Base-by-base conservation (phyloP, 1,140 invertebrate genomes). In the Chironomus striatipennis region DNA sequence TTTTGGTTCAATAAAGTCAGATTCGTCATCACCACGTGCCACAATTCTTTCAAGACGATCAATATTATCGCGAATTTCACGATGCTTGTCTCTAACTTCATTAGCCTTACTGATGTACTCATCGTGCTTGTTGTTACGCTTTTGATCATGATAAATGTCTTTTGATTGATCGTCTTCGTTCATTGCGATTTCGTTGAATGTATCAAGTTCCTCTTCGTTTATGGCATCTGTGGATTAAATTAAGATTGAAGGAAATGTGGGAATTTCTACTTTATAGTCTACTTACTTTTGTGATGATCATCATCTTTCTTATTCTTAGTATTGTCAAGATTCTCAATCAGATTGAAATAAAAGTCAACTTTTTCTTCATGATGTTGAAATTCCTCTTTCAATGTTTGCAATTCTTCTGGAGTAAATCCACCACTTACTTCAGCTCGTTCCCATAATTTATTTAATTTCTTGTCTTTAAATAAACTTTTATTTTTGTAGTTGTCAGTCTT, bases 361-460 rank as follows among this genome's bases (percentile, higher is more conserved):
- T 96, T 97, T 76, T 96, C 91, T 83, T 98, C 94, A 81, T 97
- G 94, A 83, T 96, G 94, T 72, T 83, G 83, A 79, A 98, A 97
- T 83, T 97, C 95, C 83, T 97, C 91, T 79, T 92, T 93, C 7
- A 98, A 82, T 12, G 91, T 88, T 77, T 90, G 83, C 18, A 98
- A 78, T 83, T 98, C 94, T 78, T 93, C 89, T 77, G 88, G 83
- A 73, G 90, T 90, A 81, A 97, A 97, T 57, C 94, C 94, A 67
- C 91, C 88, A 57, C 47, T 57, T 65, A 87, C 82, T 84, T 95
- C 91, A 0, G 94, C 95, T 83, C 95, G 95, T 17, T 89, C 85
- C 95, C 95, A 98, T 1, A 98, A 83, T 78, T 93, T 90, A 79
- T 95, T 94, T 0, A 98, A 83, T 82, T 94, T 95, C 79, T 94